Evolutionary conservation across 1,140 invertebrate genomes (phyloP), one percentile per base, ranked within the genome.

Genomic region (Liolophura sinensis): DNA sequence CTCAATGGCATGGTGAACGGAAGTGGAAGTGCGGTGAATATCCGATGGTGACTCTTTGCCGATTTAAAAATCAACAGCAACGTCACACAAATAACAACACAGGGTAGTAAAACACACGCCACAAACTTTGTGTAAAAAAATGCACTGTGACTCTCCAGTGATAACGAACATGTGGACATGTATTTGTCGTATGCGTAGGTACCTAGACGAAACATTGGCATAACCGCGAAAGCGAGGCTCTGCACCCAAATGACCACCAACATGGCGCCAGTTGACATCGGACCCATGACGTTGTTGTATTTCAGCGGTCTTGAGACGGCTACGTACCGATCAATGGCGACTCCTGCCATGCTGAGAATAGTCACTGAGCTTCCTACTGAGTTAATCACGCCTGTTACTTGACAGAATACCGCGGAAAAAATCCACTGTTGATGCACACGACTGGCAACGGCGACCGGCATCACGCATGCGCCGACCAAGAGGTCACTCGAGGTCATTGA

Each of bases 271-370:
- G 62, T 54, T 27, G 63, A 62, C 16, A n/a, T 57, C 20, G 52
- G 24, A 0, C 63, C 66, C 9, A 73, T 60, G 25, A 73, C 59
- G 46, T 61, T 60, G 0, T 52, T 49, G 68, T 73, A 73, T 20
- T 59, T 65, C n/a, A 73, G 64, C n/a, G 72, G 72, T 27, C 25
- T 62, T 57, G 64, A 66, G 18, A 73, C 62, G 15, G 72, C 72
- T 22, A 71, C 54, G 59, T 60, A 70, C 40, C 72, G 57, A 68
- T 73, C 72, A 0, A 68, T 31, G 22, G 62, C 68, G 14, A 73
- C 69, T 11, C 65, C 62, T 51, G 67, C 48, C 57, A 73, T 50
- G 55, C 72, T 70, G 59, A 65, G 57, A 6, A 57, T 62, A 31
- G 69, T 61, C 7, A 58, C 65, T 14, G 54, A 65, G 6, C 65